Evolutionary conservation across 2,113 vertebrate genomes (phyloP).

Genomic region (Canis aureus): DNA sequence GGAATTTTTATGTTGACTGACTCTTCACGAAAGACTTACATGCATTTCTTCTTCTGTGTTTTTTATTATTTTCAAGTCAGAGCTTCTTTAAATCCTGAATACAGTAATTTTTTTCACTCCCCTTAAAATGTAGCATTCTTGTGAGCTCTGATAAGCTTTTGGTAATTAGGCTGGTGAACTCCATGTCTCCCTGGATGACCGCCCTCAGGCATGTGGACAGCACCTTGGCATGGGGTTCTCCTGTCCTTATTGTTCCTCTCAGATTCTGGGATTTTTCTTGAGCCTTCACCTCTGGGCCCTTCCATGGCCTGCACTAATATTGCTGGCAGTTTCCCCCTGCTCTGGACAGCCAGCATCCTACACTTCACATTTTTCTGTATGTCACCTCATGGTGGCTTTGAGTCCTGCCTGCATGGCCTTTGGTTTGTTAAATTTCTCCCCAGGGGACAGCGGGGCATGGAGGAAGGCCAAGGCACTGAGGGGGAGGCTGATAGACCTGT

Average conservation of each 20-base stretch:
- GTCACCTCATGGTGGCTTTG: not conserved
- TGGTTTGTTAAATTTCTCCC: not conserved
- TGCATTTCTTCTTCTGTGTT: not conserved
- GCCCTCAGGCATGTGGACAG: not conserved
- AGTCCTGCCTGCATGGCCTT: not conserved
- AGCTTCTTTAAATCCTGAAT: constrained; percentile 35
- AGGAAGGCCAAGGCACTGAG: not conserved
- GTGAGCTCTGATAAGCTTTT: not conserved
- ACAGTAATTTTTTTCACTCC: not conserved
- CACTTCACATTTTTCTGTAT: not conserved
- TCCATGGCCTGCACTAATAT: not conserved
- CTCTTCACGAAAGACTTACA: not conserved
- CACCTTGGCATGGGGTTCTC: not conserved
- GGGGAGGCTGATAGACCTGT: not conserved
- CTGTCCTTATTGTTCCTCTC: not conserved
- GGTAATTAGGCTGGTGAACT: not conserved
- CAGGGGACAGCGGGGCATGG: not conserved
- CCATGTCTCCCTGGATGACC: not conserved
- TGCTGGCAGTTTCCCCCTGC: not conserved
- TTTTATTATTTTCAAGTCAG: constrained; percentile 2
- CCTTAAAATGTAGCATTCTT: not conserved
- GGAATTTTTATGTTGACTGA: not conserved
- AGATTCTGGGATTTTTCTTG: not conserved
- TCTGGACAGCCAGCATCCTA: not conserved
- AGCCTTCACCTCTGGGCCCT: not conserved